These are phyloP conservation scores for Euglossa dilemma DNA, from an alignment of 1,140 invertebrate species.

Conservation along the genomic window DNA sequence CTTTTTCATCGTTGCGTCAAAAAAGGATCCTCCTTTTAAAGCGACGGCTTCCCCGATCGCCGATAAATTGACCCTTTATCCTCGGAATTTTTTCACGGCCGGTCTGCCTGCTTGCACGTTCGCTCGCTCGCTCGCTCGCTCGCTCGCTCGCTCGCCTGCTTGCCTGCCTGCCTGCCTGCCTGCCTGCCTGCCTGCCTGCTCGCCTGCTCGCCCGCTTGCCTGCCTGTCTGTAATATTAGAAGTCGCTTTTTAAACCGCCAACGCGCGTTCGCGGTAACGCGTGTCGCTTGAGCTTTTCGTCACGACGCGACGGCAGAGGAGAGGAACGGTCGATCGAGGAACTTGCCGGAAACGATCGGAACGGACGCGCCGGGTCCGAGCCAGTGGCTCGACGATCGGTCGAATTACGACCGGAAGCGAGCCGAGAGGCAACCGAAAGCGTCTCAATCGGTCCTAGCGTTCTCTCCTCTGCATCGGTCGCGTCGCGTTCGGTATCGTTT, in stretches of 20 bases:
- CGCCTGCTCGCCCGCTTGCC: not conserved
- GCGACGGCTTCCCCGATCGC: conserved; percentile 16
- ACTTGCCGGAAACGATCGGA: not conserved
- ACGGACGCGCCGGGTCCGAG: not conserved
- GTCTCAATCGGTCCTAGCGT: no score
- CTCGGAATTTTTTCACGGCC: conserved; percentile 18
- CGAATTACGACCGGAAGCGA: conserved; percentile 6
- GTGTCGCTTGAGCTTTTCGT: not conserved
- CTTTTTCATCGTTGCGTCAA: conserved; percentile 54
- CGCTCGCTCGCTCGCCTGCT: not conserved
- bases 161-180: not conserved
- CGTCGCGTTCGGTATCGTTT: conserved; percentile 44
- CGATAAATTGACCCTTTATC: conserved; percentile 46
- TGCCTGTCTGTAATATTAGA: conserved; percentile 1
- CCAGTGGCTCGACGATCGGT: not conserved
- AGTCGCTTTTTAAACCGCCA: conserved; percentile 1
- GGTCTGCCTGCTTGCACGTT: not conserved
- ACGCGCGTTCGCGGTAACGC: not conserved
- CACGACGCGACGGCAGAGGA: not conserved
- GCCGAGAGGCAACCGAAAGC: no score
- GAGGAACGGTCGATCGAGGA: not conserved
- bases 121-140: not conserved
- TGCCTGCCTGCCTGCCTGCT: not conserved
- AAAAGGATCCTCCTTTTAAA: conserved; percentile 50
- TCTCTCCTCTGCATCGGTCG: no score